Base-by-base conservation (phyloP, 2,797 vertebrate genomes). In the Danio tinwini region DNA sequence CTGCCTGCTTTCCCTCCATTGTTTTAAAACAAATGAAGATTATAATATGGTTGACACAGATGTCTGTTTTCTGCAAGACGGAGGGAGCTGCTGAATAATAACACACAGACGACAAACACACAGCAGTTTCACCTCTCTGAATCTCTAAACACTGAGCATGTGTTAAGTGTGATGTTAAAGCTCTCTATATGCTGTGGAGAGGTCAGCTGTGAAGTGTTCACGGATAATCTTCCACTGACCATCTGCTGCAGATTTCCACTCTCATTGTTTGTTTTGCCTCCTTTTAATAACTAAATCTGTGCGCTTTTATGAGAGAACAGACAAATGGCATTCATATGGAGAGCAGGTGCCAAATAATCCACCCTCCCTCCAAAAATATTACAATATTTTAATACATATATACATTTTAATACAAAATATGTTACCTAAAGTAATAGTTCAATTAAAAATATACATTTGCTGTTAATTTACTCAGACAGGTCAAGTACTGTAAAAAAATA, bases 211-310 rank as follows among this genome's bases (percentile, higher is more conserved):
- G 40, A 73, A 55, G 50, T 42, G 85, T 86, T 86, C 81, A 81
- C 85, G 76, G 88, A 90, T 92, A 86, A 91, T 91, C 89, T 89
- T 79, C 71, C 72, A 58, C 1, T 0, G 45, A 84, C 86, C 90
- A 92, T 93, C 89, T 92, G 90, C 83, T 88, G 83, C 86, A 89
- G 84, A 90, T 88, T 88, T 70, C 78, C 50, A 77, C 79, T 79
- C 58, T 88, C 68, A 81, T 42, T 17, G 19, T 86, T 87, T 85
- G 67, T 74, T 74, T 87, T 85, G 79, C 63, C 56, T 84, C 45
- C 75, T 85, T 65, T 74, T 58, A 44, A 83, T 83, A 84, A 11
- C 13, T 76, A 74, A 82, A 68, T 56, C 4, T 1, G 1, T 52
- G 7, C 62, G 3, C 9, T 81, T 80, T 83, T 70, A 53, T 74